Percentiles rank a stretch among this genome's conserved stretches.
Evolutionary conservation across 2,888 invertebrate species (phyloP).

Genomic region (Agrotis ipsilon): DNA sequence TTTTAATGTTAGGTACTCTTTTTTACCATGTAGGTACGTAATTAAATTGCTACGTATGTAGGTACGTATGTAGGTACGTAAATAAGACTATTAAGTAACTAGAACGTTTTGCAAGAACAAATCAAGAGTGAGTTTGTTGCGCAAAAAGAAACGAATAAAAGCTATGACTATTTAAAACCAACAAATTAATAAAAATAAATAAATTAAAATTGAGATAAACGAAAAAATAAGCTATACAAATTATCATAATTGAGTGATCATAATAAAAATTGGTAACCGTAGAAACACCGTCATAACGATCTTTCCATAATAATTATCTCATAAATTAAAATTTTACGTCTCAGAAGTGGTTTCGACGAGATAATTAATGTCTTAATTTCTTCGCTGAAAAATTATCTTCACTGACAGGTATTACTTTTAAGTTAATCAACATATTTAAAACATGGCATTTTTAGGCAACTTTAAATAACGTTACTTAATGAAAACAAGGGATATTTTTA

Average conservation of each 20-base stretch:
- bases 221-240: background rate
- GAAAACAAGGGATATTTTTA: too few relatives aligned
- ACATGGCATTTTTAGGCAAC: background rate
- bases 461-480: background rate
- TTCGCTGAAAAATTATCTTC: background rate
- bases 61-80: too few relatives aligned
- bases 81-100: too few relatives aligned
- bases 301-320: constrained; percentile 1
- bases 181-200: background rate
- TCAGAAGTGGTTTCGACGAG: constrained; percentile 5
- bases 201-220: background rate
- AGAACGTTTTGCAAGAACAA: too few relatives aligned
- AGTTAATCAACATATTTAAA: constrained; percentile 7
- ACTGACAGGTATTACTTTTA: constrained; percentile 1
- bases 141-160: background rate
- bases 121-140: too few relatives aligned
- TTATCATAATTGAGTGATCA: background rate
- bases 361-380: constrained; percentile 14
- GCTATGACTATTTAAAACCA: too few relatives aligned
- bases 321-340: constrained; percentile 6
- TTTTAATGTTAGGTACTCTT: too few relatives aligned
- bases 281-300: background rate
- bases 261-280: constrained; percentile 13
- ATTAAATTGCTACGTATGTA: too few relatives aligned
- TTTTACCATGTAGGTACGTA: too few relatives aligned